phyloP scores from a whole-genome alignment of 1,140 invertebrate species.

The Steinernema feltiae region DNA sequence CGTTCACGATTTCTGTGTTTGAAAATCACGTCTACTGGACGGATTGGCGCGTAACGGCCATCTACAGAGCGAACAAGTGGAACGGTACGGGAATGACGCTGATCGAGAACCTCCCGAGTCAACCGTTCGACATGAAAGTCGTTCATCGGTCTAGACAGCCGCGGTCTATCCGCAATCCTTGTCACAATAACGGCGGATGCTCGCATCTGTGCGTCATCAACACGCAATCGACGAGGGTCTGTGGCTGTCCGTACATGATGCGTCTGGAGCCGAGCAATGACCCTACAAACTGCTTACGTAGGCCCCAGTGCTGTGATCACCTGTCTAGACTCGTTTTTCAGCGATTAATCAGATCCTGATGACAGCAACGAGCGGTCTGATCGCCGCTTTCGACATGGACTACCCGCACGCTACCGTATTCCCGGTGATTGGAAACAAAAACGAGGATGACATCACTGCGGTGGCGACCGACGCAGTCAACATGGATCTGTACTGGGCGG shows the following conservation, averaged over 20 bases:
- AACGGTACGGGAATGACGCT: slow-evolving; percentile 64
- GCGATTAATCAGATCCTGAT: slow-evolving; percentile 31
- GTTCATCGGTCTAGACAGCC: slow-evolving; percentile 73
- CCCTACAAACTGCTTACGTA: background rate
- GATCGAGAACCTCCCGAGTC: slow-evolving; percentile 65
- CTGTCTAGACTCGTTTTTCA: slow-evolving; percentile 49
- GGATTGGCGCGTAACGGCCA: slow-evolving; percentile 81
- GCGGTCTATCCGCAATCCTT: slow-evolving; percentile 62
- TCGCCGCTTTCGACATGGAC: slow-evolving; percentile 24
- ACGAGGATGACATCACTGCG: slow-evolving; percentile 22
- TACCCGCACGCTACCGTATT: slow-evolving; percentile 16
- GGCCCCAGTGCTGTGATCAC: background rate
- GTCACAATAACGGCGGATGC: slow-evolving; percentile 67
- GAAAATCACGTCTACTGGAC: slow-evolving; percentile 81
- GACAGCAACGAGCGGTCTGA: background rate
- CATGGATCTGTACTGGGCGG: background rate
- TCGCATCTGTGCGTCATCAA: slow-evolving; percentile 66
- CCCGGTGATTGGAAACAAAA: slow-evolving; percentile 23
- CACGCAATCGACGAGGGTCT: background rate
- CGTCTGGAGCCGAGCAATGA: background rate
- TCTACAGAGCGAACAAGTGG: slow-evolving; percentile 69
- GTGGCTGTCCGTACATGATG: background rate
- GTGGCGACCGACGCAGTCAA: slow-evolving; percentile 5
- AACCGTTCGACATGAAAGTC: slow-evolving; percentile 80
- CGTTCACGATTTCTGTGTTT: slow-evolving; percentile 79